These are phyloP conservation scores for Cottus gobio DNA, from an alignment of 2,113 vertebrate genomes.

Conservation along the genomic window DNA sequence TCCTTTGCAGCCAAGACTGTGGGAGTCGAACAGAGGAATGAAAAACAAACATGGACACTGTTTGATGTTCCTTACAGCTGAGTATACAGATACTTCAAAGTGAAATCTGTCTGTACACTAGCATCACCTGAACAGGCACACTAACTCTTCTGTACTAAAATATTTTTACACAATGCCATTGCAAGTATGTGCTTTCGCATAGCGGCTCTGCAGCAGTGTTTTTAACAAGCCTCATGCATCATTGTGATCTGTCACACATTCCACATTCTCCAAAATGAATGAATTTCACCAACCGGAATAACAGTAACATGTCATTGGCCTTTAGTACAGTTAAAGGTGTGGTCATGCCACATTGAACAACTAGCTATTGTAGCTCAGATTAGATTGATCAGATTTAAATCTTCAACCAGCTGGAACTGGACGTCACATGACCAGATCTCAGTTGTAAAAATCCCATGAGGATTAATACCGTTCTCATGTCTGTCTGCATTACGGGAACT, in stretches of 20 bases:
- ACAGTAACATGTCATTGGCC: not conserved
- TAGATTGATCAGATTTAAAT: not conserved
- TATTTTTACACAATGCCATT: not conserved
- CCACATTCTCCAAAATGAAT: not conserved
- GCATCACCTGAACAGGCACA: not conserved
- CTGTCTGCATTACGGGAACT: not conserved
- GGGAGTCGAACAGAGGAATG: conserved; percentile 57
- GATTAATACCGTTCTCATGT: not conserved
- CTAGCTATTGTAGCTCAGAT: not conserved
- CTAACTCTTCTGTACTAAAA: not conserved
- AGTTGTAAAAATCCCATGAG: not conserved
- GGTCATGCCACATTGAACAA: not conserved
- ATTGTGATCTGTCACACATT: not conserved
- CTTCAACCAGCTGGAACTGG: not conserved
- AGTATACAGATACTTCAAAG: conserved; percentile 54
- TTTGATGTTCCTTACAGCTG: conserved; percentile 60
- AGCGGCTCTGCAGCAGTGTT: not conserved
- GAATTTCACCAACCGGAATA: too few relatives aligned
- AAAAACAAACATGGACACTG: conserved; percentile 56
- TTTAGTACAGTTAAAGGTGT: not conserved
- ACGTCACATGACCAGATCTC: not conserved
- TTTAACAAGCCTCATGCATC: not conserved
- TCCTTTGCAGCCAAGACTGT: conserved; percentile 44
- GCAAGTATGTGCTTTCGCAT: not conserved
- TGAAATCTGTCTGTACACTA: not conserved